Evolutionary conservation across 1,140 invertebrate genomes (phyloP), one percentile per base, ranked within the genome.

Genomic region (Zaprionus camerounensis): DNA sequence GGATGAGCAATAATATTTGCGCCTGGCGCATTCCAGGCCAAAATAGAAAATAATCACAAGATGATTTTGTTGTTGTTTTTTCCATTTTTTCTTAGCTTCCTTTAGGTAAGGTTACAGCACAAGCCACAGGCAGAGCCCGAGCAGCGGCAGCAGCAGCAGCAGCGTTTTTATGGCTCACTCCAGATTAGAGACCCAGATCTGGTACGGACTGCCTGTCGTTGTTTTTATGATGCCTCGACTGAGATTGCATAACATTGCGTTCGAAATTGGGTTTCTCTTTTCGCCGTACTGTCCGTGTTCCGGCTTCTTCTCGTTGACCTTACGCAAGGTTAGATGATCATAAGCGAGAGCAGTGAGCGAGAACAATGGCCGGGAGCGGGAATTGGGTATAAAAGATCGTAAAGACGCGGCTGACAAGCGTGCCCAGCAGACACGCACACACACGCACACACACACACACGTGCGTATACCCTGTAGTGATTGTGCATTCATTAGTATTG

Each of bases 241-340:
- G 31, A 64, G 87, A 76, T 87, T 87, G 84, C 84, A 87, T 87
- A 87, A 87, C 78, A 87, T 87, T 87, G 78, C 83, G 83, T 82
- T 76, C n/a, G 59, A 36, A 22, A 53, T 67, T 36, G 67, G 49
- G 34, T 61, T 61, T 59, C 28, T 26, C 26, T 66, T 46, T 72
- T 55, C 17, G 31, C 22, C 46, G 46, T n/a, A 53, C 13, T 26
- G 58, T 11, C 9, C 20, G 41, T 44, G 31, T 34, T 34, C n/a
- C n/a, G 41, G 15, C 41, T 44, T 5, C 15, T 3, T 17, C 38
- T 63, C 44, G 28, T 64, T 77, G 79, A 79, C 79, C 76, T 81
- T 81, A 81, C 71, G 76, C 71, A 78, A 81, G 75, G 71, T 87
- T 78, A 88, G 78, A 82, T 87, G 78, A 82, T 87, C 84, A 87